Conservation (phyloP, 2,797 vertebrate genomes). For the Typhlichthys subterraneus region DNA sequence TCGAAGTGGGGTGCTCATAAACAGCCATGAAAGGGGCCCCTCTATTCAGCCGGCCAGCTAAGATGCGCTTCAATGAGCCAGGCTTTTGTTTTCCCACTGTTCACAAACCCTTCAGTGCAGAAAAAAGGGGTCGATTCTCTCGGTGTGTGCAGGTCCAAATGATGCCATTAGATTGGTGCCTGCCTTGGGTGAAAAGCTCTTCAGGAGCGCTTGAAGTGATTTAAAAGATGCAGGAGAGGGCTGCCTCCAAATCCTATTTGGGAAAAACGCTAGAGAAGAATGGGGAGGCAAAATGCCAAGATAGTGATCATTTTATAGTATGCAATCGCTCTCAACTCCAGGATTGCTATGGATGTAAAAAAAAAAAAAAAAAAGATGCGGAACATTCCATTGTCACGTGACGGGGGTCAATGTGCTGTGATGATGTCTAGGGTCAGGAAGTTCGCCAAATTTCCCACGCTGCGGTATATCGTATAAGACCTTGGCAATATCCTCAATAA, state of each 20-base stretch:
- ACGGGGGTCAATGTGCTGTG: constrained; percentile 62
- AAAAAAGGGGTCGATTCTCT: constrained; percentile 65
- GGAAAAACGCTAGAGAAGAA: constrained; percentile 61
- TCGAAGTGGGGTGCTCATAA: constrained; percentile 78
- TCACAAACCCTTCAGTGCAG: constrained; percentile 63
- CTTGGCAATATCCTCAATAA: constrained; percentile 17
- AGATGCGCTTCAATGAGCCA: constrained; percentile 73
- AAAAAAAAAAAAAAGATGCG: constrained; percentile 68
- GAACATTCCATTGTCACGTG: constrained; percentile 71
- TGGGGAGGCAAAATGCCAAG: constrained; percentile 67
- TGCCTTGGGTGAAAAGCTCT: constrained; percentile 63
- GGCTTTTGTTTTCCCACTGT: constrained; percentile 70
- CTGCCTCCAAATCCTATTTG: constrained; percentile 71
- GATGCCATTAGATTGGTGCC: constrained; percentile 75
- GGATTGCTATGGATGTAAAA: constrained; percentile 66
- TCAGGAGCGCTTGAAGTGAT: constrained; percentile 74
- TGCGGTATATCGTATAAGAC: constrained; percentile 43
- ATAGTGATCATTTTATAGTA: constrained; percentile 66
- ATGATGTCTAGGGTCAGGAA: constrained; percentile 68
- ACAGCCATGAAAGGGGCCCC: constrained; percentile 77
- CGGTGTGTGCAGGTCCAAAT: constrained; percentile 69
- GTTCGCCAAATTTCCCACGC: constrained; percentile 76
- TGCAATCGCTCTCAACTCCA: constrained; percentile 67
- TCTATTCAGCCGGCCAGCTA: constrained; percentile 69
- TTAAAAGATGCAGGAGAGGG: constrained; percentile 70